Base-by-base conservation (phyloP, 1,140 invertebrate genomes). In the Saccostrea glomerata region DNA sequence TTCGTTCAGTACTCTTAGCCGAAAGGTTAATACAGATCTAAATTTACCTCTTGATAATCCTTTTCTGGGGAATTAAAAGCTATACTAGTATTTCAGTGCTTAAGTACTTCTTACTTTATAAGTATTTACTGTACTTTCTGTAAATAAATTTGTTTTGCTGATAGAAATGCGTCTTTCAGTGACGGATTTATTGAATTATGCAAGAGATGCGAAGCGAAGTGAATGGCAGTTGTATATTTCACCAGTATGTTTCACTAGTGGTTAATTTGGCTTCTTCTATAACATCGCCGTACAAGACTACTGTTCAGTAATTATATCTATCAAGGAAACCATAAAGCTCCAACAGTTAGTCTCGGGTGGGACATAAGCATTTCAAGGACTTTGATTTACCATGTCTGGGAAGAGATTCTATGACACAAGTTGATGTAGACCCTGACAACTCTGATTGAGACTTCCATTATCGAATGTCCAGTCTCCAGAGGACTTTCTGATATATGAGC, bases 401-500 rank as follows among this genome's bases (percentile, higher is more conserved):
- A 77, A 30, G 30, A 36, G 70, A 77, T 36, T 77, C 70, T 77
- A 30, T 36, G 25, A 77, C 30, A 25, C 25, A 77, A 77, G 25
- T 15, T 9, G 70, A 25, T 36, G 23, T 30, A 36, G 11, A 77
- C 13, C 70, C 7, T 77, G 70, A 77, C 70, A 77, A 77, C 13
- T 36, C 70, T 77, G 70, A 77, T 77, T 77, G 70, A 23, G 13
- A 11, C 70, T 77, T 77, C 70, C 70, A 77, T 40, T 40, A 77
- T 77, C 70, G 70, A 12, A 77, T 77, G 70, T 77, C 70, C 70
- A 77, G 25, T 77, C 30, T 77, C 13, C 23, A 30, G 11, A 5
- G 70, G 30, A 77, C 70, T 36, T 77, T 77, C 30, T 77, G 70
- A 77, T 77, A 36, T 77, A 77, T 77, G 70, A 77, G 15, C 70